Percentiles rank a stretch among this genome's conserved stretches.
Evolutionary conservation across 2,113 vertebrate genomes (phyloP).

Genomic region (Erinaceus europaeus): DNA sequence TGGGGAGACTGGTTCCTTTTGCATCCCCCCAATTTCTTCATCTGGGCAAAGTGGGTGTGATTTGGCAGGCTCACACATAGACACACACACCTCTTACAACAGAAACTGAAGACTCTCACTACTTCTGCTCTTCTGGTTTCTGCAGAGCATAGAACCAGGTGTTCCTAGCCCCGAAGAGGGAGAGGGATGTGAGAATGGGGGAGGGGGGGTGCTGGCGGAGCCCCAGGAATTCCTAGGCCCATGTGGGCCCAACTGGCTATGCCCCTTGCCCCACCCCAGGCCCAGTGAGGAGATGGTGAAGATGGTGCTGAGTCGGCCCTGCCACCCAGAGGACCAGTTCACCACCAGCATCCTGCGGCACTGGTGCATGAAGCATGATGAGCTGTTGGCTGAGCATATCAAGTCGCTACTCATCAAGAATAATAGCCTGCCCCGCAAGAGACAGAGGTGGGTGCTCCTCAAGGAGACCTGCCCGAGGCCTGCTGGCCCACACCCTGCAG

Average conservation of each 20-base stretch:
- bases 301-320: conserved; percentile 96
- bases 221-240: not conserved
- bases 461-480: not conserved
- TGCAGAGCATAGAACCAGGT: not conserved
- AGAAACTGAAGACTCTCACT: not conserved
- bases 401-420: conserved; percentile 98
- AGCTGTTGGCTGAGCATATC: conserved; percentile 93
- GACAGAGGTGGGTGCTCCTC: conserved; percentile 86
- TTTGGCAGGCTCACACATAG: too few relatives aligned
- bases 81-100: not conserved
- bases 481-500: not conserved
- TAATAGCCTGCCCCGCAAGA: conserved; percentile 95
- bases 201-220: not conserved
- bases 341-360: conserved; percentile 96
- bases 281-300: conserved; percentile 99
- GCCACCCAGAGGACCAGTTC: conserved; percentile 95
- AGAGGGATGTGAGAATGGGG: not conserved
- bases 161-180: not conserved
- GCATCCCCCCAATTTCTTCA: not conserved
- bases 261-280: conserved; percentile 64
- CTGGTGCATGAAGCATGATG: conserved; percentile 94
- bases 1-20: too few relatives aligned
- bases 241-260: fast-evolving
- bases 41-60: not conserved
- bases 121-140: not conserved